Conservation (phyloP, 2,797 vertebrate genomes). For the Tolypeutes matacus region DNA sequence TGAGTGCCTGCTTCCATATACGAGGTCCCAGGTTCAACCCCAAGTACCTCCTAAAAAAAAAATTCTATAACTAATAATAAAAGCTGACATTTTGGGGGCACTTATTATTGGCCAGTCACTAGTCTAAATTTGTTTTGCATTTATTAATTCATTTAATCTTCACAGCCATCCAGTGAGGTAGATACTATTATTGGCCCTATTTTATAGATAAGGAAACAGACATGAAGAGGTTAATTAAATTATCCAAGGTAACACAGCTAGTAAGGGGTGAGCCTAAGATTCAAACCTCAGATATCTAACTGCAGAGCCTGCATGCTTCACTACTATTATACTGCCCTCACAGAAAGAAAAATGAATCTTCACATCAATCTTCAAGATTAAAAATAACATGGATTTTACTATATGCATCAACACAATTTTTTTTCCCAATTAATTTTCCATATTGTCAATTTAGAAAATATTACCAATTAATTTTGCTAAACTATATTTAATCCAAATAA, state of each 20-base stretch:
- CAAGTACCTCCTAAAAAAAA: not conserved
- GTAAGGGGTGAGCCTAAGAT: not conserved
- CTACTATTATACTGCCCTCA: not conserved
- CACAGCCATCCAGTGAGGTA: slow-evolving; percentile 6
- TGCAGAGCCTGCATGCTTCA: not conserved
- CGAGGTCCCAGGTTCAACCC: too few species aligned
- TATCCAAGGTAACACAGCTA: slow-evolving; percentile 6
- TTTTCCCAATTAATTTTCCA: slow-evolving; percentile 30
- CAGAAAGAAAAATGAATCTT: not conserved
- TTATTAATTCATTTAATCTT: not conserved
- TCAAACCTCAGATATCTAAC: not conserved
- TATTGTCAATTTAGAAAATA: slow-evolving; percentile 44
- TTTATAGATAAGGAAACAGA: slow-evolving; percentile 41
- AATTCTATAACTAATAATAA: slow-evolving; percentile 41
- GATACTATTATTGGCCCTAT: not conserved
- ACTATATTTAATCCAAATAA: slow-evolving; percentile 46
- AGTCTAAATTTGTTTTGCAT: slow-evolving; percentile 28
- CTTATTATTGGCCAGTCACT: not conserved
- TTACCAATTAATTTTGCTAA: slow-evolving; percentile 40
- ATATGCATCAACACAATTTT: not conserved
- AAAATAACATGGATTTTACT: not conserved
- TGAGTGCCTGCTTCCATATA: too few species aligned
- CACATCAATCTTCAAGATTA: not conserved
- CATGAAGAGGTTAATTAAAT: not conserved
- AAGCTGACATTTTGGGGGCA: not conserved